Percentiles rank a stretch among this genome's conserved stretches.
These are phyloP conservation scores for Scylla paramamosain DNA, from an alignment of 1,140 invertebrate genomes.

Conservation along the genomic window DNA sequence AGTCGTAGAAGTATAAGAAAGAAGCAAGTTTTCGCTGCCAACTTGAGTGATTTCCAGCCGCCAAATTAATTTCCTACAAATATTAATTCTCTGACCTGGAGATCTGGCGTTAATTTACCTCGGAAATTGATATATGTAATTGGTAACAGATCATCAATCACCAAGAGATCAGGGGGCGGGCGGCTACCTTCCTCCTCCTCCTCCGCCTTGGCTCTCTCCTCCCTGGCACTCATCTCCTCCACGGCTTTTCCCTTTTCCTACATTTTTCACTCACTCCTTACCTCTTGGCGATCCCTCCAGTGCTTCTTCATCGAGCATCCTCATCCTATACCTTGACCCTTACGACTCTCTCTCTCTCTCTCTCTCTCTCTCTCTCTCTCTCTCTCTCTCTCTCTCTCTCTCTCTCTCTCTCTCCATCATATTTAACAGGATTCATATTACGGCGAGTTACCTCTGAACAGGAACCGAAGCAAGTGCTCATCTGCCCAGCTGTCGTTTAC, in stretches of 20 bases:
- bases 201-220: constrained; percentile 25
- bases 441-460: no score
- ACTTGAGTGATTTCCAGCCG: background rate
- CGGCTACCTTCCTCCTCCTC: background rate
- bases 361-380: constrained; percentile 47
- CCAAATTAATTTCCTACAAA: constrained; percentile 24
- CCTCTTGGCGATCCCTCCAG: background rate
- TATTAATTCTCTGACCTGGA: background rate
- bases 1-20: no score
- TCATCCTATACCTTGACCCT: background rate
- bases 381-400: constrained; percentile 1
- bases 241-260: background rate
- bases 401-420: background rate
- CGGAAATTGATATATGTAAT: constrained; percentile 65
- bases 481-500: no score
- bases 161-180: background rate
- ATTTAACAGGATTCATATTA: background rate
- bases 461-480: no score
- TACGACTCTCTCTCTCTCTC: background rate
- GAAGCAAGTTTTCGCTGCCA: background rate
- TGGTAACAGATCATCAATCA: constrained; percentile 62
- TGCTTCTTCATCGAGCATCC: background rate
- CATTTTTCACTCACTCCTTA: background rate
- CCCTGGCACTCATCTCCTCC: background rate
- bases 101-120: constrained; percentile 44